Base-by-base conservation (phyloP, 2,888 invertebrate genomes). In the Strigamia crassipes region DNA sequence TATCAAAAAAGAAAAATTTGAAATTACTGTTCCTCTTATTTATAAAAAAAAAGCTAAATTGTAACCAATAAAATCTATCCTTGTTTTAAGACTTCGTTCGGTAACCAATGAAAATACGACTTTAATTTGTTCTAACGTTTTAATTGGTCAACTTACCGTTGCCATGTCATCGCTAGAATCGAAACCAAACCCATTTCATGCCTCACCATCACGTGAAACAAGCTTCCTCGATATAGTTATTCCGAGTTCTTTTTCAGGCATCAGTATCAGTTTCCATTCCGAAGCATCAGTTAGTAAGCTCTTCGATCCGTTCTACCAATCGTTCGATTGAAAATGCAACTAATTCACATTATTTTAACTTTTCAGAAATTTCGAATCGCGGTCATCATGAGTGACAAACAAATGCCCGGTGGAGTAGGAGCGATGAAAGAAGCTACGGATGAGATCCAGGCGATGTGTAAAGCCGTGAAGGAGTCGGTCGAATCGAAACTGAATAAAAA, bases 371-470 rank as follows among this genome's bases (percentile, higher is more conserved):
- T 12, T 6, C 10, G 38, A 38, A 38, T 15, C 15, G 15, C 0
- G 1, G 4, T n/a, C n/a, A 46, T 46, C 15, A 46, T 46, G 46
- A 46, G 46, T 5, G 46, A 78, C 0, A 46, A 42, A 42, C 12
- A 27, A 27, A 27, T 27, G 27, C 27, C 12, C 31, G 82, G 82
- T 56, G 82, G 82, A n/a, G 13, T 61, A 6, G 78, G 51, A 15
- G 61, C 2, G 34, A n/a, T 34, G 15, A 77, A 81, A 42, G 78
- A 42, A 18, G 82, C 81, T 10, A 82, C 82, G 5, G 56, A 78
- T 10, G 82, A 82, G 79, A 79, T 82, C 18, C 82, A 82, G 46
- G 78, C 78, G 31, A 79, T 82, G 12, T 46, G 46, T 46, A 46
- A 46, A 46, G 4, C 46, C 5, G 1, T 83, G 23, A 82, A 80